A percentile compares a stretch with the other conserved stretches of the same genome.
phyloP scores from a whole-genome alignment of 2,888 invertebrate genomes.

The Phalera bucephala region DNA sequence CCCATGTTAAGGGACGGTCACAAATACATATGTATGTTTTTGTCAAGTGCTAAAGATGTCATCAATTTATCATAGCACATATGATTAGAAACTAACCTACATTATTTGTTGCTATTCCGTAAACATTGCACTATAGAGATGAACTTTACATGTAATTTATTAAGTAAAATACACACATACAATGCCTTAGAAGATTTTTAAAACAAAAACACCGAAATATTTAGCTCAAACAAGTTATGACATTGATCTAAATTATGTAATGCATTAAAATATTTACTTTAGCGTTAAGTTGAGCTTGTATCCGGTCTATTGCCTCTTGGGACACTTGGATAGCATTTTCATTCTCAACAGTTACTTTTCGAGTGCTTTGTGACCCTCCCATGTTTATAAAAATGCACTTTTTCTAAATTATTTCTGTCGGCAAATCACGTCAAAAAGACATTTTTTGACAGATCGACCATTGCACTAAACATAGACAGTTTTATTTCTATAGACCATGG shows the following conservation, averaged over 20 bases:
- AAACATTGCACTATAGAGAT: slow-evolving; percentile 10
- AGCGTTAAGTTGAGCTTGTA: slow-evolving; percentile 67
- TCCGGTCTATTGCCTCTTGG: slow-evolving; percentile 74
- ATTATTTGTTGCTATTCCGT: not conserved
- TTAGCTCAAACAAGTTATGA: slow-evolving; percentile 56
- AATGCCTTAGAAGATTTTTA: slow-evolving; percentile 4
- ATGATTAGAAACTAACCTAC: no score
- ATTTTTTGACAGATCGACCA: slow-evolving; percentile 53
- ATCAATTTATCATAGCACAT: no score
- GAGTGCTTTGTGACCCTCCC: slow-evolving; percentile 83
- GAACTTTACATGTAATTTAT: slow-evolving; percentile 1
- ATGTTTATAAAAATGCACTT: slow-evolving; percentile 66
- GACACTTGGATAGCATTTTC: slow-evolving; percentile 78
- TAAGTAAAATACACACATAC: slow-evolving; percentile 1
- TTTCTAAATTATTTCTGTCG: slow-evolving; percentile 59
- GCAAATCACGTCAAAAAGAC: slow-evolving; percentile 71
- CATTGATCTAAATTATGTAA: slow-evolving; percentile 81
- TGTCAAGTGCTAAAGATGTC: no score
- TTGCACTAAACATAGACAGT: slow-evolving; percentile 12
- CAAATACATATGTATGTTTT: no score
- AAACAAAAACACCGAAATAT: slow-evolving; percentile 29
- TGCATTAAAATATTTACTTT: slow-evolving; percentile 70
- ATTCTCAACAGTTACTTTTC: slow-evolving; percentile 75
- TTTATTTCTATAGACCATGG: not conserved
- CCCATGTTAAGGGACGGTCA: no score